These are phyloP conservation scores for Hipparchia semele DNA, from an alignment of 2,888 invertebrate species.

Conservation along the genomic window DNA sequence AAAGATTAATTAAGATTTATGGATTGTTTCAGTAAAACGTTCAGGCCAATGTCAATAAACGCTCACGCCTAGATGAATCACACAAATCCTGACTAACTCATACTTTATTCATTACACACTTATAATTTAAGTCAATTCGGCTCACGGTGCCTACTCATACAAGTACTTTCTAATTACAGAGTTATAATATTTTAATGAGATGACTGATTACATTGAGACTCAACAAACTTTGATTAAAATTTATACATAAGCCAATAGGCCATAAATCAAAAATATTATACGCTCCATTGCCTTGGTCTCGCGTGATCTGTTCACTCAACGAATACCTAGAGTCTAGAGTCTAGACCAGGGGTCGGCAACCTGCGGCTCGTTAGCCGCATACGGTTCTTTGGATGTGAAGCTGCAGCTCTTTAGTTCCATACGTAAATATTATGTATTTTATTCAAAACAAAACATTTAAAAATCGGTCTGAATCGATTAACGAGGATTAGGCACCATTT, in stretches of 20 bases:
- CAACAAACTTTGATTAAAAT: neutral
- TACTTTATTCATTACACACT: conserved; percentile 22
- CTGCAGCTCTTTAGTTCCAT: too few relatives aligned
- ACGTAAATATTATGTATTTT: too few relatives aligned
- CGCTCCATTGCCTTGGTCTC: neutral
- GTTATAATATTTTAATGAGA: conserved; percentile 14
- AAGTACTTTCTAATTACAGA: conserved; percentile 18
- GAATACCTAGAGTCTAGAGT: neutral
- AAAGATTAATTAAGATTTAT: too few relatives aligned
- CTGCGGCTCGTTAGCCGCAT: too few relatives aligned
- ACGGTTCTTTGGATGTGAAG: too few relatives aligned
- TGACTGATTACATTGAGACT: neutral
- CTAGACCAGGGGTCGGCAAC: too few relatives aligned
- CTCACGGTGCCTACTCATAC: conserved; percentile 10
- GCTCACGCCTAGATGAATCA: conserved; percentile 19
- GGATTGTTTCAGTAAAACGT: neutral
- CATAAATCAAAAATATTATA: conserved; percentile 2
- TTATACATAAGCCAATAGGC: neutral
- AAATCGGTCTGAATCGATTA: too few relatives aligned
- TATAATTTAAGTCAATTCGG: conserved; percentile 11
- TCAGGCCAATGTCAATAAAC: conserved; percentile 6
- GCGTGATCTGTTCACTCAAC: neutral
- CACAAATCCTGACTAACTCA: conserved; percentile 16
- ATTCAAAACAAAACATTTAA: too few relatives aligned
- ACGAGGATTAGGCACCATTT: too few relatives aligned